These are phyloP conservation scores for Tachysurus vachellii DNA, from an alignment of 2,113 vertebrate genomes.

Conservation along the genomic window DNA sequence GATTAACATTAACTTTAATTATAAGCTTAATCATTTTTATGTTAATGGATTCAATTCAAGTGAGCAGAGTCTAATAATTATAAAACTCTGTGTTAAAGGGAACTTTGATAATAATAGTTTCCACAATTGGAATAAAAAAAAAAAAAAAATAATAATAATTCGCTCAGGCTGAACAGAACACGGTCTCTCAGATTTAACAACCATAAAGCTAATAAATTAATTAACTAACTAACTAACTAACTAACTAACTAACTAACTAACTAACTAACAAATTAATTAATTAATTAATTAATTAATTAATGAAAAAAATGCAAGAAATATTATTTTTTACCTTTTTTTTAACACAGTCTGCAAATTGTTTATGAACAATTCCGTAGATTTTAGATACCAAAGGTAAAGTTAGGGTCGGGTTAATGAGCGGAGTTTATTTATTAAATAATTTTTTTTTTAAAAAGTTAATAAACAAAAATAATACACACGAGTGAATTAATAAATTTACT, in stretches of 20 bases:
- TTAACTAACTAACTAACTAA: neutral
- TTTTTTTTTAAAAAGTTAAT: too few relatives aligned
- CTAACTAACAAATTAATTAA: too few relatives aligned
- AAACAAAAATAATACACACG: too few relatives aligned
- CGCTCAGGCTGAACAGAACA: too few relatives aligned
- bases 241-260: too few relatives aligned
- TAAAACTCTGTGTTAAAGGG: neutral
- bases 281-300: too few relatives aligned
- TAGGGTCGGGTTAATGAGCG: neutral
- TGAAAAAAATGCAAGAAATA: too few relatives aligned
- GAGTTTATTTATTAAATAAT: too few relatives aligned
- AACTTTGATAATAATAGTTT: neutral
- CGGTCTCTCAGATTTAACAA: too few relatives aligned
- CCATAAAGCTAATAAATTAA: neutral
- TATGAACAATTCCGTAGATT: too few relatives aligned
- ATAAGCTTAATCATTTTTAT: neutral
- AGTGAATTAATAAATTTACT: neutral
- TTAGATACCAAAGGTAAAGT: neutral
- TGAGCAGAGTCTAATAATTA: neutral
- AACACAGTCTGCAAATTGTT: neutral
- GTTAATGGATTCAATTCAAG: neutral
- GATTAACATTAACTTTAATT: neutral
- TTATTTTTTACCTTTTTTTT: neutral
- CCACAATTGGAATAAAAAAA: neutral
- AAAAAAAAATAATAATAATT: too few relatives aligned